phyloP scores from a whole-genome alignment of 2,113 vertebrate species.

The Zootoca vivipara region DNA sequence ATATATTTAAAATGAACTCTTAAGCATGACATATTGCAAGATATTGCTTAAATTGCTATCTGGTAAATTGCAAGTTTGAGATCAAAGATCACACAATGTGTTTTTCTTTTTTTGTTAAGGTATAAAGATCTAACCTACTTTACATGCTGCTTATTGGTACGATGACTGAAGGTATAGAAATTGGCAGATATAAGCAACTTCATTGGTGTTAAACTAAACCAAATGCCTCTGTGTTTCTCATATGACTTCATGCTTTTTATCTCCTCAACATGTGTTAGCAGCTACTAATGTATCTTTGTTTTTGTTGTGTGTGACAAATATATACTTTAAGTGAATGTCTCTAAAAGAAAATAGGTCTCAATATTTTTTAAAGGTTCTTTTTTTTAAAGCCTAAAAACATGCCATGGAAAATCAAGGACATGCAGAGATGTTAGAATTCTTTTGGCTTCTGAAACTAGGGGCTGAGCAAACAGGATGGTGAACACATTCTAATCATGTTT shows the following conservation, averaged over 20 bases:
- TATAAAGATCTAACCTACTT: neutral
- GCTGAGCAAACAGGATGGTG: neutral
- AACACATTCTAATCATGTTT: neutral
- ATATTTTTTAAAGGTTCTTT: neutral
- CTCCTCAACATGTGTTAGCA: neutral
- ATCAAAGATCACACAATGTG: neutral
- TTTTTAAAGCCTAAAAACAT: neutral
- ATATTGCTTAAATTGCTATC: neutral
- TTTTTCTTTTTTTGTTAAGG: constrained; percentile 3
- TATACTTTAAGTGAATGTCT: neutral
- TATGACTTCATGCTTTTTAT: neutral
- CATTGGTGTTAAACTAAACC: constrained; percentile 11
- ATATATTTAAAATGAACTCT: neutral
- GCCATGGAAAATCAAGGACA: neutral
- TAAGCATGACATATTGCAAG: constrained; percentile 6
- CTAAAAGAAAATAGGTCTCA: neutral
- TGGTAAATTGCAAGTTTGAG: neutral
- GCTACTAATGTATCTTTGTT: neutral
- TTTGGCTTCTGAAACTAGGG: neutral
- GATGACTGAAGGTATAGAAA: constrained; percentile 2
- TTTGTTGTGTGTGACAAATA: neutral
- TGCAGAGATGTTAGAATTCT: neutral
- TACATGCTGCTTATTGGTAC: neutral
- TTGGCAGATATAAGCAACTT: neutral
- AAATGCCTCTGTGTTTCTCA: neutral